phyloP scores from a whole-genome alignment of 1,140 invertebrate species.

The Bombus huntii region DNA sequence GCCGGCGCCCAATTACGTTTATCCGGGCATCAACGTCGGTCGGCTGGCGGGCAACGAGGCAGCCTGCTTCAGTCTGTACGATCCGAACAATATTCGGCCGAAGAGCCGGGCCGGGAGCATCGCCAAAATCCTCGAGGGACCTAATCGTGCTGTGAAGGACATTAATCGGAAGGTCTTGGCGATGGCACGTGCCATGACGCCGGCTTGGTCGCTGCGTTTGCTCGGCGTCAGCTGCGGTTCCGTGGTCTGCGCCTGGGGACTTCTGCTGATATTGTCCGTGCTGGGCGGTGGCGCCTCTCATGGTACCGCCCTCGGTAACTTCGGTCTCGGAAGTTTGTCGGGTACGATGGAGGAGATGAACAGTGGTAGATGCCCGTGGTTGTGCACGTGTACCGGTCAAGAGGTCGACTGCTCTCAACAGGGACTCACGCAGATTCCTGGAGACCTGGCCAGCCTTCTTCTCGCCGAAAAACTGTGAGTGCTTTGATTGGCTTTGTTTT shows the following conservation, averaged over 20 bases:
- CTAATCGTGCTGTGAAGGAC: slow-evolving; percentile 72
- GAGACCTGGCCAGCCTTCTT: slow-evolving; percentile 85
- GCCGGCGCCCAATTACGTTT: slow-evolving; percentile 52
- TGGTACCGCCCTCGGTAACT: slow-evolving; percentile 73
- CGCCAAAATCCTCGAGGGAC: slow-evolving; percentile 70
- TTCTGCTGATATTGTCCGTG: slow-evolving; percentile 76
- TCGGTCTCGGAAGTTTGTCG: slow-evolving; percentile 70
- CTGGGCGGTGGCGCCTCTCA: slow-evolving; percentile 77
- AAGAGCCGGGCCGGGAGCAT: slow-evolving; percentile 60
- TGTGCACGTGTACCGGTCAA: slow-evolving; percentile 89
- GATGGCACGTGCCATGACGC: slow-evolving; percentile 78
- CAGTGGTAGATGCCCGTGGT: slow-evolving; percentile 87
- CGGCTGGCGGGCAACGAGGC: slow-evolving; percentile 38
- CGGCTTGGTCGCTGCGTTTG: slow-evolving; percentile 77
- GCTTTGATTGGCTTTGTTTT: neutral
- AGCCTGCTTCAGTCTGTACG: slow-evolving; percentile 58
- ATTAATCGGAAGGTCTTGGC: slow-evolving; percentile 77
- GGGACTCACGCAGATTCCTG: slow-evolving; percentile 90
- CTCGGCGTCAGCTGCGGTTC: slow-evolving; percentile 79
- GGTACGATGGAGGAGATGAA: slow-evolving; percentile 73
- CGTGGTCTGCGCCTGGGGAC: slow-evolving; percentile 78
- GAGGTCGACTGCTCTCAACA: slow-evolving; percentile 92
- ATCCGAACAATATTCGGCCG: slow-evolving; percentile 62
- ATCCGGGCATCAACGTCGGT: slow-evolving; percentile 42
- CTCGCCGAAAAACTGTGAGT: slow-evolving; percentile 94